Percentiles rank a stretch among this genome's conserved stretches.
phyloP scores from a whole-genome alignment of 1,140 invertebrate genomes.

The Euschistus heros region DNA sequence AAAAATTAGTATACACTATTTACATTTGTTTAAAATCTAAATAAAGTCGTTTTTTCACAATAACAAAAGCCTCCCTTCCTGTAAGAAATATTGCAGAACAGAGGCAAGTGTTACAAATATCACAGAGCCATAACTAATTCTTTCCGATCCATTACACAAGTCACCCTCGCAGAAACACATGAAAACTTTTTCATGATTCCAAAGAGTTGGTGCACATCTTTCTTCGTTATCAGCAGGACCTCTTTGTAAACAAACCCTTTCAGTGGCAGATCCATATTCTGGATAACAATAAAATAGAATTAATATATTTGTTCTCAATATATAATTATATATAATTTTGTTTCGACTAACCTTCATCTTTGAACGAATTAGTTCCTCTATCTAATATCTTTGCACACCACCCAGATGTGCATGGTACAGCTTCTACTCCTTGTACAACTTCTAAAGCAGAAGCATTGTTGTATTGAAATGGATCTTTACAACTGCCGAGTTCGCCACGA shows the following conservation, averaged over 20 bases:
- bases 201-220: slow-evolving; percentile 71
- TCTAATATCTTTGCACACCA: slow-evolving; percentile 90
- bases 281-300: slow-evolving; percentile 32
- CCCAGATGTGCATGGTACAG: slow-evolving; percentile 74
- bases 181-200: slow-evolving; percentile 66
- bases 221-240: slow-evolving; percentile 79
- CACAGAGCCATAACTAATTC: too few relatives aligned
- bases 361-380: slow-evolving; percentile 50
- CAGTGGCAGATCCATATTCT: slow-evolving; percentile 80
- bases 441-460: slow-evolving; percentile 61
- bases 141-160: slow-evolving; percentile 55
- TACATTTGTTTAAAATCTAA: too few relatives aligned
- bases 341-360: slow-evolving; percentile 43
- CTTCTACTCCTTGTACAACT: slow-evolving; percentile 49
- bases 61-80: too few relatives aligned
- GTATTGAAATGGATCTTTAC: slow-evolving; percentile 73
- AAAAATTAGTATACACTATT: too few relatives aligned
- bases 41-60: too few relatives aligned
- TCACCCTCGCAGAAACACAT: slow-evolving; percentile 91
- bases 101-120: too few relatives aligned
- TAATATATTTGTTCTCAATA: not conserved
- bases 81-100: too few relatives aligned
- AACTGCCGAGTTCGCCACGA: slow-evolving; percentile 72
- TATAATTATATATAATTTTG: not conserved
- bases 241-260: slow-evolving; percentile 73